Conservation (phyloP, 2,113 vertebrate genomes). For the Phocoena sinus region DNA sequence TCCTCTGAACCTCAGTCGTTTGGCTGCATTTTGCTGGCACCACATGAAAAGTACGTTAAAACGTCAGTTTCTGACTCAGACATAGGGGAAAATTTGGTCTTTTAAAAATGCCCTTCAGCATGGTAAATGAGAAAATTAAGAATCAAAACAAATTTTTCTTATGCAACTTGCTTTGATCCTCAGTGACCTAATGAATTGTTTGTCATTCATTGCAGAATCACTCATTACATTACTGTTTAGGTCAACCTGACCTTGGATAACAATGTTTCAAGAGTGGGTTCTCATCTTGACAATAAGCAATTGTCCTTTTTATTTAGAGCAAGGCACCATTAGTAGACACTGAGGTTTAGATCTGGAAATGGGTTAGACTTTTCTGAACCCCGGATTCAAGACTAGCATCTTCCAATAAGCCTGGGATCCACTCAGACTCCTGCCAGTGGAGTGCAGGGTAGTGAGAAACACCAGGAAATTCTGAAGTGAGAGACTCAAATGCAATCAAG, state of each 20-base stretch:
- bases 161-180: not conserved
- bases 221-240: not conserved
- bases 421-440: not conserved
- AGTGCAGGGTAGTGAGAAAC: not conserved
- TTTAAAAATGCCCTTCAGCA: not conserved
- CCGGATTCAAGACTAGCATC: not conserved
- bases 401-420: not conserved
- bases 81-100: not conserved
- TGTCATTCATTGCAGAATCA: not conserved
- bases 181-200: not conserved
- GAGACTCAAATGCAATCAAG: too few species aligned
- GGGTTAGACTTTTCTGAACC: not conserved
- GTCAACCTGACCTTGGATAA: not conserved
- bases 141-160: not conserved
- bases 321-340: not conserved
- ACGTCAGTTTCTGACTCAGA: not conserved
- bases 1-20: not conserved
- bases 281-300: not conserved
- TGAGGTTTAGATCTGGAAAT: not conserved
- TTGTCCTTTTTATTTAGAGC: too few species aligned
- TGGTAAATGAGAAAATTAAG: not conserved
- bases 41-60: not conserved
- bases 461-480: not conserved
- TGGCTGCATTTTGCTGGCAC: not conserved
- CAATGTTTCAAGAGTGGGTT: not conserved